Evolutionary conservation across 1,140 invertebrate genomes (phyloP), one percentile per base, ranked within the genome.

Genomic region (Pogonomyrmex californicus): DNA sequence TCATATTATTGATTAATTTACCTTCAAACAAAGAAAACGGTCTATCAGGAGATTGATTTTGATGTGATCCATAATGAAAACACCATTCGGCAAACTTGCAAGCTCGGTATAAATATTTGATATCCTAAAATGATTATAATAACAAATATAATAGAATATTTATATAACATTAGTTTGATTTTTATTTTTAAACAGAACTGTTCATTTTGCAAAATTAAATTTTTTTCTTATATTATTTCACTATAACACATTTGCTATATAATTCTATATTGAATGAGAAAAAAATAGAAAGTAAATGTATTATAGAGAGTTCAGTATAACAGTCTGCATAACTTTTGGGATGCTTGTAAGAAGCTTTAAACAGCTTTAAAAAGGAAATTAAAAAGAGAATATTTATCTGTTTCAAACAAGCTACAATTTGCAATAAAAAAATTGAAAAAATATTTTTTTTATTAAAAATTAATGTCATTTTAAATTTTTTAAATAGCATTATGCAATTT

Each of bases 1-100:
- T 47, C 6, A 87, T 14, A 82, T 49, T 33, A 77, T 60, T 56
- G 47, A 86, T 76, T 54, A 30, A 60, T 33, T 38, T 94, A 96
- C 98, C 98, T 97, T 99, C 98, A 95, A 98, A 99, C 10, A 99
- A 94, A 1, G 98, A 99, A 73, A 97, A 96, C 0, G 98, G 98
- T 87, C 97, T 94, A 95, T 99, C 98, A 17, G 98, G 97, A 9
- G 91, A 92, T 85, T 96, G 95, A 90, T 96, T 96, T 88, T 97
- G 97, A 90, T 97, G 96, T 70, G 95, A 96, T 4, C 96, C 96
- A 94, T 98, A 97, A 89, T 97, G 95, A 68, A 97, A 96, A 93
- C 98, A 98, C 97, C 98, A 99, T 90, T 98, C 97, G 56, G 97
- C 97, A 95, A 99, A 99, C 93, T 97, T 96, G 63, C 96, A 96